These are phyloP conservation scores for Elymnias hypermnestra DNA, from an alignment of 1,140 invertebrate species.

Conservation along the genomic window DNA sequence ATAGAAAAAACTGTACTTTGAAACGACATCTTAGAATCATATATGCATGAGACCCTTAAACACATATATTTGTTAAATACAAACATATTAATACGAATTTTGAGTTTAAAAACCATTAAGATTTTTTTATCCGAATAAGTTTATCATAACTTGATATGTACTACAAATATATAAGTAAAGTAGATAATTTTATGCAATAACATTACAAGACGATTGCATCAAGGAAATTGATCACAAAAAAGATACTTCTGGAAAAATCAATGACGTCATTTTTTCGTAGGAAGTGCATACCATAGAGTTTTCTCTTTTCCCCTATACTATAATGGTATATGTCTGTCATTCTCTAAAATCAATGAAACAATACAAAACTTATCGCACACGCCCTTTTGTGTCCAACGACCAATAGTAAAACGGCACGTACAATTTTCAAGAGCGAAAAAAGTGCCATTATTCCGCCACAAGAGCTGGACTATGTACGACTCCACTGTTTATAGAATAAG, in stretches of 20 bases:
- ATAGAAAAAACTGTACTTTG: too few species aligned
- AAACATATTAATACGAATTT: too few species aligned
- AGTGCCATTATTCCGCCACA: conserved; percentile 37
- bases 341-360: conserved; percentile 28
- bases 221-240: neutral
- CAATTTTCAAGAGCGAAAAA: conserved; percentile 40
- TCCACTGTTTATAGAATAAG: conserved; percentile 40
- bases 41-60: too few species aligned
- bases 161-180: too few species aligned
- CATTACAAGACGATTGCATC: too few species aligned
- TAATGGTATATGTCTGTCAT: conserved; percentile 19
- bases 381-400: conserved; percentile 33
- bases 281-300: neutral
- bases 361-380: conserved; percentile 19
- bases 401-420: conserved; percentile 65
- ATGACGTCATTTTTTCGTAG: neutral
- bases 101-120: too few species aligned
- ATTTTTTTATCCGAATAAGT: too few species aligned
- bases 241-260: neutral
- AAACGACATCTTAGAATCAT: too few species aligned
- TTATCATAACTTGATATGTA: too few species aligned
- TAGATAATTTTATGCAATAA: too few species aligned
- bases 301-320: neutral
- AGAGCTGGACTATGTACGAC: conserved; percentile 60
- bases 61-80: too few species aligned